Base-by-base conservation (phyloP, 92 coral and sea anemone genomes). In the Parazoanthus atlanticus region DNA sequence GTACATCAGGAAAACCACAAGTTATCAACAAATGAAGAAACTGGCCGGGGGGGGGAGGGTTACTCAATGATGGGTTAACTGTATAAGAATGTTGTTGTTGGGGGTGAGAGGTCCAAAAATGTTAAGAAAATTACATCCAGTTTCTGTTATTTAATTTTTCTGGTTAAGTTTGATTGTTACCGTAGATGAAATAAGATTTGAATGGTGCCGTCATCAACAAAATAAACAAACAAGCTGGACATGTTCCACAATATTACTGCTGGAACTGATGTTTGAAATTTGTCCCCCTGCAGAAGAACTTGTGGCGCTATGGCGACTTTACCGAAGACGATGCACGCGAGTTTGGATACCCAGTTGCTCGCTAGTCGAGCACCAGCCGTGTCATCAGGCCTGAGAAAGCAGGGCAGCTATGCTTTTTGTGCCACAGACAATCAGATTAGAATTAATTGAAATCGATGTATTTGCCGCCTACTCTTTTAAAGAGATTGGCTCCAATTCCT, bases 221-320 rank as follows among this genome's bases (percentile, higher is more conserved):
- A 25, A 7, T 28, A 61, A 61, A 3, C 26, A 61, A 61, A 15
- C 19, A 52, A 52, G 19, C 21, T 13, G 19, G 3, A 52, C 21
- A 1, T 56, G 8, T 0, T 56, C 25, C n/a, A 21, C 25, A 61
- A 56, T 61, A 25, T 61, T 61, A 7, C 69, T 61, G 10, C 28
- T 61, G 21, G 9, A 9, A 40, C 49, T 82, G 6, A 72, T 74
- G 16, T 29, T 26, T 38, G 10, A 38, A 25, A 6, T 49, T 72
- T 28, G 33, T 85, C 69, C 31, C 79, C 66, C 91, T 90, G 29
- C 88, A 96, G 99, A 47, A 95, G 85, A 96, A 96, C 86, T 89
- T 96, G 88, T 96, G 99, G 99, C 95, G 99, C 56, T 96, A 96
- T 80, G 99, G 99, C 49, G 99, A 96, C 90, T 95, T 96, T 80